Evolutionary conservation across 1,140 invertebrate species (phyloP).

Genomic region (Maniola jurtina): DNA sequence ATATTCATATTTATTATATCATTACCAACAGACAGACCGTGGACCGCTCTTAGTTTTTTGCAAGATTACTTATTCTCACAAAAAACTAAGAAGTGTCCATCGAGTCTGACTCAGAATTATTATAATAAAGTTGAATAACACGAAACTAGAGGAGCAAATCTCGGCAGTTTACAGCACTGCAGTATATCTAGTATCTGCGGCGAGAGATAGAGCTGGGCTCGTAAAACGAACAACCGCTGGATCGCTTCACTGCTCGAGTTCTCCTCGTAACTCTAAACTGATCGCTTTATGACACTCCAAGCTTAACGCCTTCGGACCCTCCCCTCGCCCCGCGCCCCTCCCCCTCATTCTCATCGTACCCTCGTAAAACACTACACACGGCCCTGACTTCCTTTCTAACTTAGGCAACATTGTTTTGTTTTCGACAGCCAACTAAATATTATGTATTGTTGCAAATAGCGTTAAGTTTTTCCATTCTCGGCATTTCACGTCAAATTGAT

Average conservation of each 20-base stretch:
- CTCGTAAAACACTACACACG: background rate
- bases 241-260: conserved; percentile 40
- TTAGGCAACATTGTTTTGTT: background rate
- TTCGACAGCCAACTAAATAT: too few species aligned
- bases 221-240: conserved; percentile 37
- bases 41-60: too few species aligned
- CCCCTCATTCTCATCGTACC: background rate
- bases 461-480: too few species aligned
- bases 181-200: background rate
- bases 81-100: too few species aligned
- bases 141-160: too few species aligned
- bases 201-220: conserved; percentile 2
- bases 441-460: too few species aligned
- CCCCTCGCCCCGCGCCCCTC: conserved; percentile 9
- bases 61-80: too few species aligned
- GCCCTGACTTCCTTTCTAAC: background rate
- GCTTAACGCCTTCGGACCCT: conserved; percentile 33
- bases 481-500: too few species aligned
- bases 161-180: background rate
- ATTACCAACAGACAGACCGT: too few species aligned
- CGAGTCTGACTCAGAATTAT: too few species aligned
- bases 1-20: too few species aligned
- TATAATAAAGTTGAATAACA: too few species aligned
- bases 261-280: conserved; percentile 49
- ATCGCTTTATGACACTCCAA: conserved; percentile 46